Base-by-base conservation (phyloP, 2,797 vertebrate genomes). In the Neosilurus hyrtlii region DNA sequence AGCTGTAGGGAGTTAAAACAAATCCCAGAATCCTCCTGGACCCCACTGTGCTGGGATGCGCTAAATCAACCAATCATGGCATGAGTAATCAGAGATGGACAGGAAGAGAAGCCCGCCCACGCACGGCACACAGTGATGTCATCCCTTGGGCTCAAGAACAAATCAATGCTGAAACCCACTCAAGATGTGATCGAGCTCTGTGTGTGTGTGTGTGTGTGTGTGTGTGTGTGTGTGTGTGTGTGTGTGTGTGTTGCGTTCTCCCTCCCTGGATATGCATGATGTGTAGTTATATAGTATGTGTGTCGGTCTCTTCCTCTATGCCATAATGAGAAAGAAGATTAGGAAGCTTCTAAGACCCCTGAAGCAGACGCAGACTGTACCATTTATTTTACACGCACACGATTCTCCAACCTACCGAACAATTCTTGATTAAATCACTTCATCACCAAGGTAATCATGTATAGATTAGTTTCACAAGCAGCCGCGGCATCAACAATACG, bases 101-200 rank as follows among this genome's bases (percentile, higher is more conserved):
- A 43, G 26, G 54, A 57, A 86, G 74, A 87, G 78, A 81, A 85
- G 52, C 82, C 83, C 79, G 63, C 88, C 85, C 84, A 86, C 86
- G 68, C 83, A 61, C 74, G 73, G 86, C 79, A 74, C 79, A 83
- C 72, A 77, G 81, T 88, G 88, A 88, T 88, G 88, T 88, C 88
- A 88, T 87, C 82, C 71, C 79, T 86, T 82, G 73, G 78, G 83
- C 76, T 83, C 18, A 65, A 85, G 81, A 86, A 83, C 84, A 81
- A 86, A 87, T 88, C 86, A 85, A 86, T 88, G 86, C 79, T 24
- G 68, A 80, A 82, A 67, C 88, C 85, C 88, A 87, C 88, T 87
- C 81, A 87, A 87, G 54, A 81, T 86, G 77, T 82, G 83, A 87
- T 82, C 52, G 80, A 82, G 79, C 80, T 85, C n/a, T 81, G 81